Base-by-base conservation (phyloP, 37 sponge, comb jelly and placozoan genomes). In the Hormiphora californensis region DNA sequence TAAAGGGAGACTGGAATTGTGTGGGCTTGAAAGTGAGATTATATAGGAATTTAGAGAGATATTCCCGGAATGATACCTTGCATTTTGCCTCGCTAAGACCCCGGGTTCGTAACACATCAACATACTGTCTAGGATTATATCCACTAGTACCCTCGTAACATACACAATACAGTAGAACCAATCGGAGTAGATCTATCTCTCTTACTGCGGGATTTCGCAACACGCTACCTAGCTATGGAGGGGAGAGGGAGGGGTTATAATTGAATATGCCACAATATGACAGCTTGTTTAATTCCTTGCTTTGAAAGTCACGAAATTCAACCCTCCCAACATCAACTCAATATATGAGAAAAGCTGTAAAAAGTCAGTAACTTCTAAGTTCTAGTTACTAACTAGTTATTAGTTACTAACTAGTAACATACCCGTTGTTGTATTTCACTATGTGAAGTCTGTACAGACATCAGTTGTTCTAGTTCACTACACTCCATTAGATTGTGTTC, bases 401-500 rank as follows among this genome's bases (percentile, higher is more conserved):
- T 49, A 57, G n/a, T 57, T 57, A 19, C 61, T 15, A 57, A 57
- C n/a, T 19, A 21, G 5, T 30, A 19, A 23, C 28, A 15, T 1
- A 73, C 81, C 81, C 43, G 40, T 41, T 73, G 81, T 73, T 73
- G 81, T 23, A 57, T 57, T 36, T 86, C 62, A 39, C 55, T 54
- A 32, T 86, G 86, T 19, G 86, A 86, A n/a, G 91, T 54, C 28
- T 87, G 89, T 0, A 91, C 86, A 22, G 91, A 92, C 11, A 97
- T 73, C 46, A 92, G 91, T 40, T 97, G 98, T 63, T 97, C 98
- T 0, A 68, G 25, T 63, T 97, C 98, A 3, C 95, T 94, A 34
- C 94, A 89, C 17, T 55, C 89, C 91, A 97, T 69, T 25, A 97
- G 61, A 35, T 91, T 68, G 86, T 90, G 88, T 54, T 92, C 88